A percentile compares a stretch with the other conserved stretches of the same genome.
These are phyloP conservation scores for Ectropis grisescens DNA, from an alignment of 1,140 invertebrate species.

Conservation along the genomic window DNA sequence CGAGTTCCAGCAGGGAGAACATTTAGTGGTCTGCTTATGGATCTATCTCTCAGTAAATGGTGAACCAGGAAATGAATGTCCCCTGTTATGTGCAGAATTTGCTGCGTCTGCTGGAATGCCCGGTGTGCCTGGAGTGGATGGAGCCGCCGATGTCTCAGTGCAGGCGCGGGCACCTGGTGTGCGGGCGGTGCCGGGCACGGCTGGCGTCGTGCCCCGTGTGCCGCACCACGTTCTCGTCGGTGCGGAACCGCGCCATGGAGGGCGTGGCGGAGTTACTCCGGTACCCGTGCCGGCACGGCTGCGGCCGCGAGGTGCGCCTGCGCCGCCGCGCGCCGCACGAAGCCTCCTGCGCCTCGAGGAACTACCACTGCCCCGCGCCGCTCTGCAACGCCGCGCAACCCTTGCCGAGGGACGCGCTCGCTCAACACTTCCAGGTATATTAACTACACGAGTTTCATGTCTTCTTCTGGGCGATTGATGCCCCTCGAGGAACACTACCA, in stretches of 20 bases:
- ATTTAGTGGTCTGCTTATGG: too few relatives aligned
- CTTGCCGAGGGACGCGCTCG: slow-evolving; percentile 19
- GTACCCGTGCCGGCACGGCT: slow-evolving; percentile 61
- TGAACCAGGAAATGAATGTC: too few relatives aligned
- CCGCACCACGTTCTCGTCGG: slow-evolving; percentile 49
- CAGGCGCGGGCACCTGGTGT: slow-evolving; percentile 69
- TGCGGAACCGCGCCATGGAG: slow-evolving; percentile 65
- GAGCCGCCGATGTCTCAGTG: slow-evolving; percentile 71
- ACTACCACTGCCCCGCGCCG: slow-evolving; percentile 39
- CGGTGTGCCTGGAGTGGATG: slow-evolving; percentile 72
- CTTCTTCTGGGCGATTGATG: neutral
- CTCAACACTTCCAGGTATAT: slow-evolving; percentile 30
- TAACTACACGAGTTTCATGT: neutral
- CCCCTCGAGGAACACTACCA: too few relatives aligned
- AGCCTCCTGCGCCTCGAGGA: slow-evolving; percentile 37
- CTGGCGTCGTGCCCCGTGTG: slow-evolving; percentile 64
- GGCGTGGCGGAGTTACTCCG: slow-evolving; percentile 52
- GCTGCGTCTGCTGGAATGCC: slow-evolving; percentile 69
- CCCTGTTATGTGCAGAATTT: too few relatives aligned
- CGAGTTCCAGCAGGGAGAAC: too few relatives aligned
- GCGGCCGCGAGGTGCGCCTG: slow-evolving; percentile 40
- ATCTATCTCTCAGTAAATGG: too few relatives aligned
- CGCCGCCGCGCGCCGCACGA: slow-evolving; percentile 42
- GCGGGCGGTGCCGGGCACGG: slow-evolving; percentile 54
- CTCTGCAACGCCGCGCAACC: slow-evolving; percentile 21